Evolutionary conservation across 2,113 vertebrate species (phyloP), one percentile per base, ranked within the genome.

Genomic region (Centropus unirufus): DNA sequence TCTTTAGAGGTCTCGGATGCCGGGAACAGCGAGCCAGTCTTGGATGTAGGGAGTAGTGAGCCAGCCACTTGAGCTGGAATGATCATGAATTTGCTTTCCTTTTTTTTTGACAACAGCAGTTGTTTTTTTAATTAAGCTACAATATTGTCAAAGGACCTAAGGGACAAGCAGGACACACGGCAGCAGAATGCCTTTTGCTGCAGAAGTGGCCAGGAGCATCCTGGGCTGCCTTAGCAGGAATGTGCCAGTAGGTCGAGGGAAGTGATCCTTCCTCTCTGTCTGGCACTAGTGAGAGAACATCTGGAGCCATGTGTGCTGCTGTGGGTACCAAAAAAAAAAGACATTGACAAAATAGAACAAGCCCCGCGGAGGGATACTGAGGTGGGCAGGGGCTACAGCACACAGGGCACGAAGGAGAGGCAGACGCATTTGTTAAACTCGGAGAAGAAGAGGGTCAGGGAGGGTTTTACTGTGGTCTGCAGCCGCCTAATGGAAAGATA

Each of bases 121-220:
- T 95, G 75, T 78, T 95, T 93, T 95, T 93, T 96, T 91, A 88
- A 97, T 92, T 77, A 93, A 90, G 72, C 90, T 89, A 36, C 94
- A 39, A 3, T 72, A 42, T 83, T 94, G 92, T 90, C 74, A n/a
- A n/a, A 57, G 70, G 74, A 3, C 21, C 68, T 29, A 62, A 17
- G 87, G 93, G 96, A 40, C 69, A 4, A 49, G 84, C 78, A 47
- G 70, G 87, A 68, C 84, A 52, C 81, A 16, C 24, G 84, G 64
- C 87, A 74, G 87, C 9, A 0, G 32, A 7, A 83, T 21, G 64
- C 59, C 59, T 74, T 22, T 55, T 51, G 95, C 7, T 2, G 73
- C 64, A 51, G 76, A 44, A 64, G 17, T 20, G 23, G 55, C 81
- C 57, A 64, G 51, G 70, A 76, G 73, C 85, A 75, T 46, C 87